Base-by-base conservation (phyloP, 2,888 invertebrate species). In the Hirtodrosophila histrioides region DNA sequence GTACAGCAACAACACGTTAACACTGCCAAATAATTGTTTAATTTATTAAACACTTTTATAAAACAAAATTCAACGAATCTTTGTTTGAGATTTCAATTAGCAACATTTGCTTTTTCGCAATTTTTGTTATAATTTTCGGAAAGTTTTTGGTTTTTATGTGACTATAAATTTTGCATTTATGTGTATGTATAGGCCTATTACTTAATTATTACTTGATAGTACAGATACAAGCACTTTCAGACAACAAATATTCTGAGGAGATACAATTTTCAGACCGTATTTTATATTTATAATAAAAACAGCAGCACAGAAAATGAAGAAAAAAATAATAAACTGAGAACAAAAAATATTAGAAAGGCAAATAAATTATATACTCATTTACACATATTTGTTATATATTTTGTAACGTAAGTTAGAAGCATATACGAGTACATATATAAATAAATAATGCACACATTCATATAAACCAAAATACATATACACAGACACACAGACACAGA, bases 301-400 rank as follows among this genome's bases (percentile, higher is more conserved):
- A 69, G 24, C 41, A 70, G 50, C 66, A 69, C 44, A 55, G 41
- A 62, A 55, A 57, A 12, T 29, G 23, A 41, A n/a, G n/a, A 40
- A 46, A 37, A 50, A n/a, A 40, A 58, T 37, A 39, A 49, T 40
- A 67, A 45, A 50, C 43, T 24, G 35, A 69, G 41, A 56, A 12
- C 33, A 44, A 70, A 57, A 65, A 24, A 37, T 54, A 68, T 62
- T 58, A 50, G 55, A 49, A 62, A 36, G 51, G 66, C 58, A 71
- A 64, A 55, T 43, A 67, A 69, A 81, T 86, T 72, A 80, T 76
- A 86, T 74, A 86, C 68, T 75, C 75, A 88, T 83, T 83, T 79
- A 68, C 70, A 73, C 48, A 71, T 75, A 86, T 86, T 86, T 85
- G 86, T 84, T 84, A 84, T 84, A 84, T 84, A 84, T 84, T 84